These are phyloP conservation scores for Pristionchus maxplancki DNA, from an alignment of 2,888 invertebrate species.

Conservation along the genomic window DNA sequence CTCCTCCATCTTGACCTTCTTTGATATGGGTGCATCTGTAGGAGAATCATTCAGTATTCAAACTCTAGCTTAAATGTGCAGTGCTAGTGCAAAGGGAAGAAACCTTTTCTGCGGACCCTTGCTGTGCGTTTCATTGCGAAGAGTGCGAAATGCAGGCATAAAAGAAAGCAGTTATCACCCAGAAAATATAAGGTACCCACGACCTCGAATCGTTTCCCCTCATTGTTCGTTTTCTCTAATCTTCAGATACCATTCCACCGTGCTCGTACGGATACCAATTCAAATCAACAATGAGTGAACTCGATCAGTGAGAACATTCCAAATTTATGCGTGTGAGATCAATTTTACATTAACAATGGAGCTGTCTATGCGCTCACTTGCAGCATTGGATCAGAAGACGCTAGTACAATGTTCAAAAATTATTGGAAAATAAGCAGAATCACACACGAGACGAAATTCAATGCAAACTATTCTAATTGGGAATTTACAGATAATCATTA, in stretches of 20 bases:
- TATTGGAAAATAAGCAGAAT: background rate
- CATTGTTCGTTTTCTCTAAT: background rate
- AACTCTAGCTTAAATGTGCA: background rate
- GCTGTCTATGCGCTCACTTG: background rate
- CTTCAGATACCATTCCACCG: constrained; percentile 17
- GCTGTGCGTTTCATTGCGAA: background rate
- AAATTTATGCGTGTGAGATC: constrained; percentile 25
- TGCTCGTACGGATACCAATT: background rate
- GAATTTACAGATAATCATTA: constrained; percentile 24
- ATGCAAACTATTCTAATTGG: constrained; percentile 7
- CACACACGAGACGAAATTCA: background rate
- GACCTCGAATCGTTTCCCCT: background rate
- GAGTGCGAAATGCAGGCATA: background rate
- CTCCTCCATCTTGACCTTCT: constrained; percentile 12
- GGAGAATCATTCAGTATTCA: background rate
- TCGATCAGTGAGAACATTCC: background rate
- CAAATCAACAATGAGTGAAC: constrained; percentile 21
- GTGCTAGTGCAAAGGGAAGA: background rate
- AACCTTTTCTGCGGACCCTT: background rate
- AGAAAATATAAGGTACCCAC: background rate
- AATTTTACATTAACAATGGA: background rate
- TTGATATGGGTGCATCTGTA: background rate
- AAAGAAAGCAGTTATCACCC: background rate
- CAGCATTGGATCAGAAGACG: background rate
- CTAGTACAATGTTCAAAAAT: background rate